phyloP scores from a whole-genome alignment of 1,140 invertebrate species.

The Meloidogyne floridensis region DNA sequence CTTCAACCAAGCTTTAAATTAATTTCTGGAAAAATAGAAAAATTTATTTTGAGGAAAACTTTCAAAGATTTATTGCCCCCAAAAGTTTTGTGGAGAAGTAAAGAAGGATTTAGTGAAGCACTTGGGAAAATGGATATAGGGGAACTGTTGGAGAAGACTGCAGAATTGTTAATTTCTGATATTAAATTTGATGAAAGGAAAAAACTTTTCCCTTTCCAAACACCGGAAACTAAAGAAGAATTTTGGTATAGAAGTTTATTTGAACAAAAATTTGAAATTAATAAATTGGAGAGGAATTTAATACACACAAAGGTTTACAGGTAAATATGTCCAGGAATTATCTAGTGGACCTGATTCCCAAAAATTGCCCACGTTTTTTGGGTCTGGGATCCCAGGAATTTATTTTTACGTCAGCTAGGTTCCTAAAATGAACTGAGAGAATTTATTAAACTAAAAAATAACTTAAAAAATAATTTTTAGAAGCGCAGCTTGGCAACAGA shows the following conservation, averaged over 20 bases:
- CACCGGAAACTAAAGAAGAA: constrained; percentile 63
- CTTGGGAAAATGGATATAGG: constrained; percentile 53
- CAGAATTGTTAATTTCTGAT: constrained; percentile 40
- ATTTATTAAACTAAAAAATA: constrained; percentile 3
- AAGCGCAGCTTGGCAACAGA: constrained; percentile 56
- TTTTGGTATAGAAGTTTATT: constrained; percentile 63
- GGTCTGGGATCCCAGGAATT: no score
- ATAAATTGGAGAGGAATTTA: constrained; percentile 53
- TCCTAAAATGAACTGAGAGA: no score
- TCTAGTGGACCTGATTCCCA: no score
- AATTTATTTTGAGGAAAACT: constrained; percentile 57
- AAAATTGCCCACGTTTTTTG: no score
- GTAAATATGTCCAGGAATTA: constrained; percentile 26
- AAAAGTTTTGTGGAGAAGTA: constrained; percentile 63
- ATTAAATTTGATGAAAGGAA: constrained; percentile 41
- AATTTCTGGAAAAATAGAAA: constrained; percentile 57
- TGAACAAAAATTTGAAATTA: constrained; percentile 50
- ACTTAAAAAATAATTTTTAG: constrained; percentile 35
- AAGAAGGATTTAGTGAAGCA: constrained; percentile 64
- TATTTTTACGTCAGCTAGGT: no score
- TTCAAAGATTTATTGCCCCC: constrained; percentile 60
- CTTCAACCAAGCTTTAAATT: constrained; percentile 62
- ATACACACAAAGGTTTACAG: constrained; percentile 64
- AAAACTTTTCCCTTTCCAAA: constrained; percentile 56
- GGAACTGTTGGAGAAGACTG: constrained; percentile 1